Evolutionary conservation across 2,113 vertebrate genomes (phyloP), one percentile per base, ranked within the genome.

Genomic region (Arizona elegans): DNA sequence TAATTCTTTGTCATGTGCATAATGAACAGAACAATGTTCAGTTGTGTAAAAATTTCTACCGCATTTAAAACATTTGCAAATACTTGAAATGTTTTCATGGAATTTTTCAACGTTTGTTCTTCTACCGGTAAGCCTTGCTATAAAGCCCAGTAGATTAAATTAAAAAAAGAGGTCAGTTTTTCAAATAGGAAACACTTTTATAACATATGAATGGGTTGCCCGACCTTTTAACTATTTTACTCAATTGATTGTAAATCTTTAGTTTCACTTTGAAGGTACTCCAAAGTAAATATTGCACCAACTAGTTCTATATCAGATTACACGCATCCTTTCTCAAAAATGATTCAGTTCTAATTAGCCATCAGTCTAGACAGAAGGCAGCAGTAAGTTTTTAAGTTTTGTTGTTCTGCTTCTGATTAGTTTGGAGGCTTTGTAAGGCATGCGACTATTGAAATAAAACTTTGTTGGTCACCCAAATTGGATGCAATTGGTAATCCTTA

Each of bases 331-430:
- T 95, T 11, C 56, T 53, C 0, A 8, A 89, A 96, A 94, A 52
- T 11, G 89, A 19, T 90, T 88, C 21, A 59, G 38, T 38, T 91
- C 12, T 93, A 92, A 53, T 93, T 65, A 88, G 91, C 9, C 55
- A 43, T 58, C 33, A 92, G n/a, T 91, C 38, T 88, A 91, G 90
- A 29, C 54, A 70, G 62, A 58, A 1, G 5, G 29, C 56, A 92
- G 0, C 1, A 47, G 1, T 85, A 95, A 1, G 33, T 65, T 59
- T 92, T 59, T 92, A 95, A 94, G 91, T 62, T 90, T 88, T 9
- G 81, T 29, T 92, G 13, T 94, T 94, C 95, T 95, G 95, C 94
- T 97, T 96, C 91, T 95, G 90, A 95, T 96, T 95, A 93, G 62
- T 89, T 94, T 1, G 1, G 86, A 92, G 91, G 92, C 26, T 23